Evolutionary conservation across 2,113 vertebrate species (phyloP), one percentile per base, ranked within the genome.

Genomic region (Bagarius yarrelli): DNA sequence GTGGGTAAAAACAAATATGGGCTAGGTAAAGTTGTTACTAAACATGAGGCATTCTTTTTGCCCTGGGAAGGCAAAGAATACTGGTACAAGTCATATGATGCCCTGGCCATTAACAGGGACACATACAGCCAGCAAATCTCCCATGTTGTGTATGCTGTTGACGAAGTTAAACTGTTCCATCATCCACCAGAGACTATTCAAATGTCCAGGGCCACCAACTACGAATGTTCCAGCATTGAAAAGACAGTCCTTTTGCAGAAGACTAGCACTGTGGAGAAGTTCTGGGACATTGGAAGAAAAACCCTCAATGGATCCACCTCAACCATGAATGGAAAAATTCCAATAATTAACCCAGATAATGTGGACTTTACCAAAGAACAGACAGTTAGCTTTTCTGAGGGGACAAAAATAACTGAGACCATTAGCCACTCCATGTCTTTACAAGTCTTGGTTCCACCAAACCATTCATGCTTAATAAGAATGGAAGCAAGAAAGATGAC

Each of bases 1-100:
- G 88, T 89, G 1, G 86, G 88, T 8, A 88, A 87, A 75, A 88
- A 88, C 82, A 85, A 86, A 78, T 89, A 88, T 67, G 87, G 87
- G 16, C 76, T 89, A 57, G 88, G 88, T 50, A 89, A 89, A 73
- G 85, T 89, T 53, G 83, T 83, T 32, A 25, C 75, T 12, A 32
- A 72, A 30, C 81, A 88, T n/a, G 76, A 81, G n/a, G 86, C 88
- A 32, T 89, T 89, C 83, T 89, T 89, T 71, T 80, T 89, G 63
- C 87, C 86, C 9, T 86, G 81, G 74, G 82, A 88, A 23, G 87
- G 88, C 0, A 76, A 89, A 2, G 88, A 88, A 44, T 87, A 87
- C 52, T 89, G 84, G 83, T 88, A 89, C 79, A 89, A 88, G 74
- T n/a, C 23, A 0, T 89, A 89, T 72, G 81, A 88, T 25, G 85